phyloP scores from a whole-genome alignment of 2,113 vertebrate species.

The Toxotes jaculatrix region DNA sequence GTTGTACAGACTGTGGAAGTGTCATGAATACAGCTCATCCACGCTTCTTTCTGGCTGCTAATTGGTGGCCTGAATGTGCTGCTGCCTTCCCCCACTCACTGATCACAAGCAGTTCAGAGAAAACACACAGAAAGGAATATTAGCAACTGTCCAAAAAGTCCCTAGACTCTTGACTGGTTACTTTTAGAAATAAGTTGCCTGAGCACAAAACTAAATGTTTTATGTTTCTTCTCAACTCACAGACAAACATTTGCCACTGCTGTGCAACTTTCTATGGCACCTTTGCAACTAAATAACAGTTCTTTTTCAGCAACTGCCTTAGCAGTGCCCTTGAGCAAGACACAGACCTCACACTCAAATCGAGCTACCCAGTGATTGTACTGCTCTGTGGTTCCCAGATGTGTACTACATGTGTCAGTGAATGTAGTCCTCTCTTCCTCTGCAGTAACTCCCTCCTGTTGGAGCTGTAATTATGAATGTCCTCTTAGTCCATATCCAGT shows the following conservation, averaged over 20 bases:
- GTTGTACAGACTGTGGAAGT: not conserved
- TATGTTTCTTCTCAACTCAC: not conserved
- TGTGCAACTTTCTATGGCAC: not conserved
- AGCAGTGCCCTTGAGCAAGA: slow-evolving; percentile 13
- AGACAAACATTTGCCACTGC: not conserved
- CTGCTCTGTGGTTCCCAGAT: slow-evolving; percentile 36
- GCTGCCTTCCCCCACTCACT: too few species aligned
- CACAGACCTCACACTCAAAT: not conserved
- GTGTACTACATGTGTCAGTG: slow-evolving; percentile 31
- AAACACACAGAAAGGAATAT: too few species aligned
- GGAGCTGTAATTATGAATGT: slow-evolving; percentile 47
- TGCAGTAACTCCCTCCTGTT: slow-evolving; percentile 21
- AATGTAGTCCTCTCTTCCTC: slow-evolving; percentile 33
- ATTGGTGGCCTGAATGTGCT: not conserved
- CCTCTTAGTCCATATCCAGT: slow-evolving; percentile 50
- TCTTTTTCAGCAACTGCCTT: not conserved
- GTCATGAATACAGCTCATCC: not conserved
- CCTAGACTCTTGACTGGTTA: too few species aligned
- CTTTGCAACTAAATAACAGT: not conserved
- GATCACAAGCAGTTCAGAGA: too few species aligned
- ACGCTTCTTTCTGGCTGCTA: not conserved
- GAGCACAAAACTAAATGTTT: too few species aligned
- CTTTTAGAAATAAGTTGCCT: too few species aligned
- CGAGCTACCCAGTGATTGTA: not conserved
- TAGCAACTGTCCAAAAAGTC: too few species aligned